Conservation (phyloP, 2,797 vertebrate genomes). For the Neosilurus hyrtlii region DNA sequence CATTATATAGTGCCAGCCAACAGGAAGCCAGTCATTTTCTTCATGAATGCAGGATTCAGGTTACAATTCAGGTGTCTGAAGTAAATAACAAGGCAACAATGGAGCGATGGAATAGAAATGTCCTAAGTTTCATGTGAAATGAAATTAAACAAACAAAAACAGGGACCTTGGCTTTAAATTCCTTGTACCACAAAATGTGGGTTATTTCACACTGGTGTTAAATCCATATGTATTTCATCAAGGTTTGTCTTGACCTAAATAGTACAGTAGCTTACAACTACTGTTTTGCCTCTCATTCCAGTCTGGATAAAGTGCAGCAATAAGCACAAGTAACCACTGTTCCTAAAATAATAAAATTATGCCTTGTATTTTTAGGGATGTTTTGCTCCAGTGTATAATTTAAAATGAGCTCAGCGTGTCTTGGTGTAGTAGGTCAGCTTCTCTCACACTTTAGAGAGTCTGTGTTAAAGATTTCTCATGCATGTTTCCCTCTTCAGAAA, state of each 20-base stretch:
- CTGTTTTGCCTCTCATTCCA: neutral
- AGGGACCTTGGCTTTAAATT: neutral
- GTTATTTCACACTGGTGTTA: conserved; percentile 10
- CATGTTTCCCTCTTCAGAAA: conserved; percentile 73
- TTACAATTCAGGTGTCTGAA: neutral
- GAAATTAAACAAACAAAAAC: neutral
- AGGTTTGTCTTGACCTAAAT: neutral
- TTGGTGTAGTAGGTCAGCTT: neutral
- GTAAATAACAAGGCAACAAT: neutral
- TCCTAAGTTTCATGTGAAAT: neutral
- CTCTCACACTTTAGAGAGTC: neutral
- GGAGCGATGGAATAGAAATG: neutral
- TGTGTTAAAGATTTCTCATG: neutral
- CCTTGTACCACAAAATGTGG: neutral
- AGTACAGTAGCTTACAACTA: neutral
- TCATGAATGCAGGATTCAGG: neutral
- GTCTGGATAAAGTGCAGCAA: neutral
- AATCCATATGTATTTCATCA: conserved; percentile 7
- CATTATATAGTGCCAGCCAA: neutral
- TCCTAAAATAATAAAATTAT: conserved; percentile 16
- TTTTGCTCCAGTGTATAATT: conserved; percentile 18
- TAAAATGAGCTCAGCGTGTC: neutral
- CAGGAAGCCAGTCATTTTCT: neutral
- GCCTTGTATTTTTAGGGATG: neutral
- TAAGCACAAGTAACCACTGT: conserved; percentile 14